Base-by-base conservation (phyloP, 2,888 invertebrate genomes). In the Chelonus formosanus region DNA sequence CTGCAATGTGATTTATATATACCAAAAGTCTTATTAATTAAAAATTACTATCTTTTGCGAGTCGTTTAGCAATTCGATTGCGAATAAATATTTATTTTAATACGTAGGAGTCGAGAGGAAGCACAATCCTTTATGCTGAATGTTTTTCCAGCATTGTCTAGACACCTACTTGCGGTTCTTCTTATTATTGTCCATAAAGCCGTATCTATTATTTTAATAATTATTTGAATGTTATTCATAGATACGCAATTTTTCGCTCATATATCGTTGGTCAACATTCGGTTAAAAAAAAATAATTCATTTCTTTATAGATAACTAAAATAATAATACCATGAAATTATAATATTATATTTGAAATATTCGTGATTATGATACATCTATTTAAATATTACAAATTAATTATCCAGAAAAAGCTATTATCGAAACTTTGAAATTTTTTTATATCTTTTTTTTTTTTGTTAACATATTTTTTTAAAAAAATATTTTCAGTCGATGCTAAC, bases 141-240 rank as follows among this genome's bases (percentile, higher is more conserved):
- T 34, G 59, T 65, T 57, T 65, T 61, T 45, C 48, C 48, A 57
- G 52, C 43, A 57, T 65, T 63, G 44, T 6, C 44, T 67, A 67
- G 48, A 62, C 57, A 60, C 45, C 61, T 57, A 66, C 44, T 62
- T 44, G 54, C 65, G 57, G 20, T 66, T 66, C 43, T 52, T 58
- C 54, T 62, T 31, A 70, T 70, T 72, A 72, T 72, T 72, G 72
- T 72, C 72, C 72, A 72, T 67, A 67, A 70, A 67, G 65, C 68
- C 67, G 70, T 63, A 67, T 67, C 67, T 61, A 57, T 68, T 52
- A 20, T 52, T 56, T 61, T 48, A 3, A 44, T 59, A 32, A 58
- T 63, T 61, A 54, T 55, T 66, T 59, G n/a, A 40, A 40, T 58
- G 5, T 44, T 34, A 60, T 54, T 64, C 36, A 40, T 57, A 60